phyloP scores from a whole-genome alignment of 2,888 invertebrate species.

The Anthoptus insignis region DNA sequence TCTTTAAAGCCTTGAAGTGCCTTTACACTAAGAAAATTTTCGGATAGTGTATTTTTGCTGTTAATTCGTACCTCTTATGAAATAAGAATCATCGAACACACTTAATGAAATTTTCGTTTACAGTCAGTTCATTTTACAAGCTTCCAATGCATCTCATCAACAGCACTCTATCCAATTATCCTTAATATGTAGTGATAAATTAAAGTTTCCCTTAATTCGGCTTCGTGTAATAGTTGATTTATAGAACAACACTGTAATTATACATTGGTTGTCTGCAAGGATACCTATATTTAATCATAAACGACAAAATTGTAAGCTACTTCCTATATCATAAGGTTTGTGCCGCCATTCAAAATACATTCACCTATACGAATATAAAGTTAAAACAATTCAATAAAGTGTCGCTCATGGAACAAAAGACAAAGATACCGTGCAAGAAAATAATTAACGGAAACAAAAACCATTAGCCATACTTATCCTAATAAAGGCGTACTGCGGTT shows the following conservation, averaged over 20 bases:
- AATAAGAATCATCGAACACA: no score
- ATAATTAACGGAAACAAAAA: no score
- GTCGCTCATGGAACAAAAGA: no score
- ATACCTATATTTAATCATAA: conserved; percentile 24
- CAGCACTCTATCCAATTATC: no score
- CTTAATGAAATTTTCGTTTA: conserved; percentile 19
- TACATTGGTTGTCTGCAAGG: conserved; percentile 28
- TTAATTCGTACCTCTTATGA: neutral
- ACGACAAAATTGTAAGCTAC: conserved; percentile 22
- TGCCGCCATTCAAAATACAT: no score
- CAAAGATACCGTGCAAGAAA: no score
- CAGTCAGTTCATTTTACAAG: neutral
- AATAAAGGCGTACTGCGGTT: no score
- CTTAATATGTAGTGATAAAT: no score
- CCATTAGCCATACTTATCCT: no score
- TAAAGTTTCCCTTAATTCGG: conserved; percentile 19
- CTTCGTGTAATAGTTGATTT: conserved; percentile 31
- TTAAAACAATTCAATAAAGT: no score
- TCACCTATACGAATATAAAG: no score
- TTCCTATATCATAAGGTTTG: no score
- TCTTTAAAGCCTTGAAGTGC: conserved; percentile 12
- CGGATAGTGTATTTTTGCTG: conserved; percentile 19
- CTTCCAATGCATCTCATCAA: neutral
- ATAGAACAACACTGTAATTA: conserved; percentile 27
- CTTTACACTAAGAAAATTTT: conserved; percentile 13